Evolutionary conservation across 2,888 invertebrate genomes (phyloP).

Genomic region (Athalia rosae): DNA sequence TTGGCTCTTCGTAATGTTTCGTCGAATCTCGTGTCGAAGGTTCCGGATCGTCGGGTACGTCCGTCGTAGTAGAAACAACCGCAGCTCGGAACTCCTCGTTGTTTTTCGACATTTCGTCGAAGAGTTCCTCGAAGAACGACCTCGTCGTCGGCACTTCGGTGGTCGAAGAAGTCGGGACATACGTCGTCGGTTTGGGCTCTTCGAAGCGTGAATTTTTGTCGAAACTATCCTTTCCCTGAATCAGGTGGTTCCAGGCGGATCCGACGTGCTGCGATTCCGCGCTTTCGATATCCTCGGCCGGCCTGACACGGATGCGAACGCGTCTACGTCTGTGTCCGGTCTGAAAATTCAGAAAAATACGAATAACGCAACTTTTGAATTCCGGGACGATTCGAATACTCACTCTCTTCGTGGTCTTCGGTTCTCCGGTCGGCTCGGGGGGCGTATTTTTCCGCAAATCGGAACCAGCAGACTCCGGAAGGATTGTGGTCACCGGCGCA

Average conservation of each 20-base stretch:
- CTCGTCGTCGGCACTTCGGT: slow-evolving; percentile 47
- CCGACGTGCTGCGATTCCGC: slow-evolving; percentile 88
- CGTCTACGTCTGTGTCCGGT: slow-evolving; percentile 77
- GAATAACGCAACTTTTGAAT: slow-evolving; percentile 12
- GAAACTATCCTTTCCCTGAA: slow-evolving; percentile 57
- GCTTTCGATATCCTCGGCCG: slow-evolving; percentile 81
- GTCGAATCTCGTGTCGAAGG: background rate
- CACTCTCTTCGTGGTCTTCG: slow-evolving; percentile 37
- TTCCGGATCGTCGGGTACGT: slow-evolving; percentile 49
- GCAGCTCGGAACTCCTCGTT: slow-evolving; percentile 53
- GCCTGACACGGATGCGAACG: slow-evolving; percentile 84
- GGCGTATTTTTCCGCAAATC: background rate
- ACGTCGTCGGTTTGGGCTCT: slow-evolving; percentile 46
- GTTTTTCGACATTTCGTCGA: slow-evolving; percentile 60
- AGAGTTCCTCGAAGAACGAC: slow-evolving; percentile 58
- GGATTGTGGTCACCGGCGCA: background rate
- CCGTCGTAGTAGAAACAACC: slow-evolving; percentile 52
- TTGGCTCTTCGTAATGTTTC: slow-evolving; percentile 12
- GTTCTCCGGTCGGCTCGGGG: slow-evolving; percentile 29
- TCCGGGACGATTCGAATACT: background rate
- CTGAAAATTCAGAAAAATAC: slow-evolving; percentile 51
- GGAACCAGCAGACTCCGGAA: background rate
- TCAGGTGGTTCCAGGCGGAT: slow-evolving; percentile 65
- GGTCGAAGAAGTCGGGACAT: slow-evolving; percentile 11
- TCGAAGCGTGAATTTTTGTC: slow-evolving; percentile 47